Evolutionary conservation across 2,888 invertebrate species (phyloP), one percentile per base, ranked within the genome.

Genomic region (Eupithecia subumbrata): DNA sequence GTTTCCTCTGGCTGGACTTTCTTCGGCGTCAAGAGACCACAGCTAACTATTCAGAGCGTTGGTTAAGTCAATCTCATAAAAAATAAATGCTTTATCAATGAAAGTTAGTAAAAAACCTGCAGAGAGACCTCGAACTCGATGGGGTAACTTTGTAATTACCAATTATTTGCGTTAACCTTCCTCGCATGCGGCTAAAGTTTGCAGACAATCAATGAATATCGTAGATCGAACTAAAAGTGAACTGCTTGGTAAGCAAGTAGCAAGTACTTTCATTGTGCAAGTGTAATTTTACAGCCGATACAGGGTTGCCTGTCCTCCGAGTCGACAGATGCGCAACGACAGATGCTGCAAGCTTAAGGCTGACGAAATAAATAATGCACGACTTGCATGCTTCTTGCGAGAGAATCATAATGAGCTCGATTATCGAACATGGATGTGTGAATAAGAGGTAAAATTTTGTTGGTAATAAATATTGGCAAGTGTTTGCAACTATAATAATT

Each of bases 371-470:
- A 72, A 80, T 77, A 79, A 78, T 79, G 76, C 77, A 80, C 79
- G 69, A 73, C 75, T 71, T 73, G 77, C 73, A 63, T 71, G 68
- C 69, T 66, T 34, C 71, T 72, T 74, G 67, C 73, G 71, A 75
- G 71, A 72, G 16, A 45, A 52, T 72, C 64, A 74, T 71, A 79
- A 75, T 69, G 43, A 74, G 71, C 56, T 70, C 63, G 72, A 75
- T 77, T 78, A 81, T 82, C 75, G 82, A 80, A 80, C 81, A 82
- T 79, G 84, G 85, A 88, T 90, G 84, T 91, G 90, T 86, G 90
- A 92, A 82, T 87, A 86, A 88, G 88, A 87, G 83, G 83, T 82
- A 11, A 22, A 11, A 37, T 67, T 67, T 67, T 12, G 67, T 22
- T 40, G 30, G 11, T 37, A 18, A 11, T 30, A n/a, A 60, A 60